Evolutionary conservation across 53 echinoderm and acorn worm genomes (phyloP).

Genomic region (Echinometra lucunter): DNA sequence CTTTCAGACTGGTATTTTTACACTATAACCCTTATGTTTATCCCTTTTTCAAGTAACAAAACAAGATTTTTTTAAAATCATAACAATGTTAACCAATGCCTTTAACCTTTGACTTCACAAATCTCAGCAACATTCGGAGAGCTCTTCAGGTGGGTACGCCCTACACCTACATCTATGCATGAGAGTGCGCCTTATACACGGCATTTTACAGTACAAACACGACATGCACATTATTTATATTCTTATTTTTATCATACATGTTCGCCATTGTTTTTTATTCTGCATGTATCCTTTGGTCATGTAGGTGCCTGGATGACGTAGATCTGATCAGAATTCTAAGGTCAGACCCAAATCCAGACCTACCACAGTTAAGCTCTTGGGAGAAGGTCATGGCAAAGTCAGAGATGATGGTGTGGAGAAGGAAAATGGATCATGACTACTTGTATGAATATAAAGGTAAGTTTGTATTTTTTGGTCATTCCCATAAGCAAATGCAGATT

Average conservation of each 20-base stretch:
- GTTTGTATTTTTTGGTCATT: not conserved
- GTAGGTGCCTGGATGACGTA: slow-evolving; percentile 82
- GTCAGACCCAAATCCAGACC: slow-evolving; percentile 30
- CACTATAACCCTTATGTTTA: too few species aligned
- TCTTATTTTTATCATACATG: not conserved
- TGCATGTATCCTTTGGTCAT: slow-evolving; percentile 43
- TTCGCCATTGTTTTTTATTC: not conserved
- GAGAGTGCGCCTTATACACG: too few species aligned
- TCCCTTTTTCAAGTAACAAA: too few species aligned
- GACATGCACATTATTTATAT: not conserved
- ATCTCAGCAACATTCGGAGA: too few species aligned
- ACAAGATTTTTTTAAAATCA: too few species aligned
- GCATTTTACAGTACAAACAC: too few species aligned
- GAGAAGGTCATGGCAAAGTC: slow-evolving; percentile 84
- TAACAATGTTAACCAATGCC: too few species aligned
- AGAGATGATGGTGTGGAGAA: slow-evolving; percentile 91
- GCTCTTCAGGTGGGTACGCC: too few species aligned
- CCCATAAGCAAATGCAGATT: not conserved
- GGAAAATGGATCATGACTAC: slow-evolving; percentile 76
- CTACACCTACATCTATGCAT: too few species aligned
- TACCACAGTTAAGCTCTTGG: slow-evolving; percentile 74
- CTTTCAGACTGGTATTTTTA: too few species aligned
- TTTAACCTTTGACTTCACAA: too few species aligned
- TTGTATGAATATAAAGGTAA: slow-evolving; percentile 97
- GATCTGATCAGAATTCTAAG: slow-evolving; percentile 62